These are phyloP conservation scores for Melanotaenia parkinsoni DNA, from an alignment of 2,797 vertebrate species.

Conservation along the genomic window DNA sequence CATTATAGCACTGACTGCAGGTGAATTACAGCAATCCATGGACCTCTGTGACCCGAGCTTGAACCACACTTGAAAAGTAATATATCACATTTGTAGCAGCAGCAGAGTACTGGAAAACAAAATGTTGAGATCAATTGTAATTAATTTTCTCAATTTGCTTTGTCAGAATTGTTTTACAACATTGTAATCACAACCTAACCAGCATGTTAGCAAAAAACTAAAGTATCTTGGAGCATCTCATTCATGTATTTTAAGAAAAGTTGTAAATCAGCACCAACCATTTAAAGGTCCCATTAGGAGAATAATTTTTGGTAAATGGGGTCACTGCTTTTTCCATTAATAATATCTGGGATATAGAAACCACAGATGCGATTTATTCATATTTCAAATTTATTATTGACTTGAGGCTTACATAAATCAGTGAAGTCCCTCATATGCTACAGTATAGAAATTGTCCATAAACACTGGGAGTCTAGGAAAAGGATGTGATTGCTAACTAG, in stretches of 20 bases:
- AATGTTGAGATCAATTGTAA: not conserved
- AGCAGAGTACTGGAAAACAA: slow-evolving; percentile 1
- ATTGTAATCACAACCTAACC: not conserved
- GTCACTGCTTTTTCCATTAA: no score
- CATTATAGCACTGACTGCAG: slow-evolving; percentile 12
- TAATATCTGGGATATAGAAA: no score
- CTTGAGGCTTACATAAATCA: no score
- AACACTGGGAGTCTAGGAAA: no score
- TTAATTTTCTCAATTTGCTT: slow-evolving; percentile 21
- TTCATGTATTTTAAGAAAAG: slow-evolving; percentile 10
- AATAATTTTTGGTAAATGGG: no score
- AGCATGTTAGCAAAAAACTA: not conserved
- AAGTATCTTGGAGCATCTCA: not conserved
- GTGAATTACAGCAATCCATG: slow-evolving; percentile 13
- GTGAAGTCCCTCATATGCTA: no score
- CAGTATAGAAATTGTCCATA: no score
- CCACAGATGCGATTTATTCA: no score
- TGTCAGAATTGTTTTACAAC: slow-evolving; percentile 10
- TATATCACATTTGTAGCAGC: slow-evolving; percentile 3
- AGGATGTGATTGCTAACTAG: not conserved
- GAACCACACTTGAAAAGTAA: slow-evolving; percentile 1
- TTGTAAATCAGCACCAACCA: not conserved
- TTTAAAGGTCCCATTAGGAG: no score
- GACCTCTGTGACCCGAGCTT: slow-evolving; percentile 14
- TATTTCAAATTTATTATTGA: no score